Evolutionary conservation across 2,113 vertebrate species (phyloP).

Genomic region (Heterotis niloticus): DNA sequence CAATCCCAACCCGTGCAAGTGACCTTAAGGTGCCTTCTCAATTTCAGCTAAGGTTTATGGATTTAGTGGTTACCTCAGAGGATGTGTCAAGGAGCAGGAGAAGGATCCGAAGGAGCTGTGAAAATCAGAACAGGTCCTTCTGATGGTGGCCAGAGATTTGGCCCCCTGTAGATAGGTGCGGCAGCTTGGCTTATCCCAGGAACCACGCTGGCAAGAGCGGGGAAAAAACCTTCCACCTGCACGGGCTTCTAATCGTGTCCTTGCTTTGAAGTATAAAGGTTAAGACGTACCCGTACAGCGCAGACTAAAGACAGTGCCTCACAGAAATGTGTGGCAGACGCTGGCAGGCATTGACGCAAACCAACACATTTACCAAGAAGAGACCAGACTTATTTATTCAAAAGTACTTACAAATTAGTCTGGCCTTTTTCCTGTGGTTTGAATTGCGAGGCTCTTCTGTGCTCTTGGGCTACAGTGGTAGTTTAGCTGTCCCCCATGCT

Average conservation of each 20-base stretch:
- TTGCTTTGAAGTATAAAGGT: constrained; percentile 11
- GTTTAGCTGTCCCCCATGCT: not conserved
- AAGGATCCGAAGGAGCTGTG: not conserved
- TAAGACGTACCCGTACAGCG: not conserved
- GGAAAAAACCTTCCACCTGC: constrained; percentile 9
- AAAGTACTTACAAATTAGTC: not conserved
- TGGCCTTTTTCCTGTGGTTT: not conserved
- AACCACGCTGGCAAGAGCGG: not conserved
- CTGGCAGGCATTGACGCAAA: not conserved
- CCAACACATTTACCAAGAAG: not conserved
- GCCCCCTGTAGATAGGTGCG: not conserved
- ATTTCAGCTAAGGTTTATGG: not conserved
- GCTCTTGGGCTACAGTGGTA: not conserved
- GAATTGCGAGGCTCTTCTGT: not conserved
- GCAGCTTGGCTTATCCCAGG: not conserved
- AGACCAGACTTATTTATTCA: not conserved
- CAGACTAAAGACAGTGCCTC: not conserved
- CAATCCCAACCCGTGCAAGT: not conserved
- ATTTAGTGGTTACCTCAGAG: not conserved
- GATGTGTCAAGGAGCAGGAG: not conserved
- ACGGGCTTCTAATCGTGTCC: constrained; percentile 4
- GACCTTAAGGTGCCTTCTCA: not conserved
- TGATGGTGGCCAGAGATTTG: not conserved
- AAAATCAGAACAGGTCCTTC: not conserved
- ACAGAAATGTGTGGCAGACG: not conserved